Evolutionary conservation across 1,140 invertebrate genomes (phyloP), one percentile per base, ranked within the genome.

Genomic region (Solenopsis fugax): DNA sequence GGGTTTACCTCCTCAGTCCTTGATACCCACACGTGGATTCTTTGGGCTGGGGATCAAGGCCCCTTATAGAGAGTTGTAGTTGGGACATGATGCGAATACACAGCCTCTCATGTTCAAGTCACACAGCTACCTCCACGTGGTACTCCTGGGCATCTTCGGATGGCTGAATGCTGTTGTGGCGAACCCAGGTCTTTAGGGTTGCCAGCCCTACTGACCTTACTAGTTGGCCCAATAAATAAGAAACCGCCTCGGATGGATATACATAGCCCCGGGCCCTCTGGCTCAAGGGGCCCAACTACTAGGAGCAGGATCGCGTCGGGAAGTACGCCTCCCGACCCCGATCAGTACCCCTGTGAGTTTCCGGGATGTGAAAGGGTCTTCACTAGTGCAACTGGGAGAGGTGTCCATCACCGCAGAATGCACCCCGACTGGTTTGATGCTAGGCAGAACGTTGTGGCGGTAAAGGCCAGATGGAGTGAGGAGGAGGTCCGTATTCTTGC

Each of bases 151-250:
- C 41, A 6, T 41, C 41, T 41, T 6, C 41, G 41, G 41, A 41
- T 6, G 41, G 41, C 41, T 41, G 6, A 41, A 41, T 6, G 41
- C 3, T 41, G 41, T 41, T 41, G 41, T 6, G 6, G 6, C 41
- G n/a, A 41, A 41, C 6, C 41, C 41, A 41, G 41, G 41, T 6
- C 41, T 41, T 2, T 96, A n/a, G 81, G 86, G 86, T 73, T 89
- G 73, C 80, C 86, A 87, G 56, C 88, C 86, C 86, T 7, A 5
- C 58, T 48, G 60, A n/a, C 34, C 50, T 18, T 9, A 84, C 48
- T 10, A 41, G 60, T n/a, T 62, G 62, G 69, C 52, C 71, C 80
- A 4, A 6, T 7, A 37, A 4, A n/a, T 3, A 60, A 24, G 58
- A 88, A 50, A 1, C n/a, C 64, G 72, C 80, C 87, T 84, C 87